Evolutionary conservation across 2,797 vertebrate species (phyloP), one percentile per base, ranked within the genome.

Genomic region (Apodemus agrarius): DNA sequence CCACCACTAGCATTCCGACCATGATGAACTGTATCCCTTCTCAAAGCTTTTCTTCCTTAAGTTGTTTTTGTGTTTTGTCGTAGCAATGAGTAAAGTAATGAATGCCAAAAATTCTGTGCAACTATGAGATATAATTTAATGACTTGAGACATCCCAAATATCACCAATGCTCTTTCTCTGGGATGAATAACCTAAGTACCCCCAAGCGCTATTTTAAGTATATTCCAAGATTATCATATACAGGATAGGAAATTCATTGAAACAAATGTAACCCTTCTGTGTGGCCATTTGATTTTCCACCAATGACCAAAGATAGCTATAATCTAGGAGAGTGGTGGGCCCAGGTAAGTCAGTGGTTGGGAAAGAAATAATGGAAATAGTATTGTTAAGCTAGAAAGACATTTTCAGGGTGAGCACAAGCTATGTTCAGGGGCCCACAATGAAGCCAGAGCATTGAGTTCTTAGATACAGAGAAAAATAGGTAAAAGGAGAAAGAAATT

Each of bases 61-160:
- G 29, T 61, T 89, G 19, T 57, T 63, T 34, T 75, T 76, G 54
- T 78, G 10, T 46, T 89, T 78, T 63, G 31, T 63, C 21, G 26
- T 34, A 89, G 19, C 29, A 24, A 63, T 78, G 12, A 63, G 12
- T 59, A 26, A 76, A 89, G 57, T 76, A 63, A 49, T 6, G 21
- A 76, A 89, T 76, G 59, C 1, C n/a, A 76, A 76, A 34, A 90
- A 80, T 65, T 11, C 14, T 69, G 1, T 80, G 69, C 4, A 94
- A 87, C 96, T 49, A 82, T 14, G 24, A 96, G 89, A 76, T 69
- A 79, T 49, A 91, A 84, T 72, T 91, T 34, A 76, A 91, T 94
- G 80, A 88, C 37, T 11, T 19, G 24, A 92, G 63, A 49, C 5
- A 29, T 21, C 43, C 34, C 40, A 93, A 92, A 91, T 1, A 59